A percentile compares a stretch with the other conserved stretches of the same genome.
Conservation (phyloP, 2,113 vertebrate species). For the Hydrochoerus hydrochaeris region DNA sequence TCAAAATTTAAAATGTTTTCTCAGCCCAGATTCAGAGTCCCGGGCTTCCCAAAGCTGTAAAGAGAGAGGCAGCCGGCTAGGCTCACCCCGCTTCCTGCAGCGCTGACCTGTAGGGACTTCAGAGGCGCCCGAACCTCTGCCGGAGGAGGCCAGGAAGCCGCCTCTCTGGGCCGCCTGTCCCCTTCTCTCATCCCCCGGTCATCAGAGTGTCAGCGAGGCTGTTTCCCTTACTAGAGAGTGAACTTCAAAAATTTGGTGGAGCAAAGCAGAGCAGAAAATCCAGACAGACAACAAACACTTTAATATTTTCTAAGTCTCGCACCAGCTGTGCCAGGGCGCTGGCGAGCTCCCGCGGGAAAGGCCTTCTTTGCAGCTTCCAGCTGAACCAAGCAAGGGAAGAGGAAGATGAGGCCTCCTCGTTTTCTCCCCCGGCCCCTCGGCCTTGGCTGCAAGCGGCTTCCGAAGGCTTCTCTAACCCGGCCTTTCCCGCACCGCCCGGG, state of each 20-base stretch:
- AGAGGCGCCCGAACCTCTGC: fast-evolving
- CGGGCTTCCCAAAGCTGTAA: not conserved
- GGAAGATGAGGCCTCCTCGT: no score
- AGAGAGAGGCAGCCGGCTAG: not conserved
- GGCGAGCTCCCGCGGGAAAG: no score
- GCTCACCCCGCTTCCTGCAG: no score
- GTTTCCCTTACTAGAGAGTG: not conserved
- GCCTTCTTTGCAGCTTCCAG: no score
- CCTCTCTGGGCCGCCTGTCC: not conserved
- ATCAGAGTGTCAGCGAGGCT: not conserved
- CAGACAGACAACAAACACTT: not conserved
- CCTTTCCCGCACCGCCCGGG: no score
- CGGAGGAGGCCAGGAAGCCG: not conserved
- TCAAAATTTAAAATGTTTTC: not conserved
- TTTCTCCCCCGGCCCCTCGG: no score
- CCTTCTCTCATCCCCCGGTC: not conserved
- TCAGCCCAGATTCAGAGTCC: not conserved
- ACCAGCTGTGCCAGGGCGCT: not conserved
- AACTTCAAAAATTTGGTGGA: not conserved
- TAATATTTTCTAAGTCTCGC: not conserved
- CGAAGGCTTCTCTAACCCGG: no score
- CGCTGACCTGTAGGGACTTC: no score
- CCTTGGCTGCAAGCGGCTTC: no score
- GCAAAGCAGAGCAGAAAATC: not conserved
- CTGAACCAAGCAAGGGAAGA: no score